Percentiles rank a stretch among this genome's conserved stretches.
phyloP scores from a whole-genome alignment of 1,140 invertebrate species.

The Asbolus verrucosus region DNA sequence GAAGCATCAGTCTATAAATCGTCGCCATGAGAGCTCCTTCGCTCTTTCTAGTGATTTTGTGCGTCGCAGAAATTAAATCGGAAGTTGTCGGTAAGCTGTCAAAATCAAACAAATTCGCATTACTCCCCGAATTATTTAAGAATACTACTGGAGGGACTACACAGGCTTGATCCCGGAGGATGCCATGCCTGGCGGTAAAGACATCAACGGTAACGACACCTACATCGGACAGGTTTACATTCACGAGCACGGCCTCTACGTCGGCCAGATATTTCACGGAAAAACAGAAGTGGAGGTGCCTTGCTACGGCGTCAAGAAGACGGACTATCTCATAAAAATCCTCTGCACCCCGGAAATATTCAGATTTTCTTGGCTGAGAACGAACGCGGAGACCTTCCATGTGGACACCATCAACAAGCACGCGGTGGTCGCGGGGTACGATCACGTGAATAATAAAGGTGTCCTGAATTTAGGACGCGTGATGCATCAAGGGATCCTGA shows the following conservation, averaged over 20 bases:
- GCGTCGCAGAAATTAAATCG: too few relatives aligned
- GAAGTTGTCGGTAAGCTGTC: too few relatives aligned
- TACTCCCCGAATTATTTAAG: too few relatives aligned
- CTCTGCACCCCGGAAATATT: neutral
- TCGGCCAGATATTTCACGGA: constrained; percentile 1
- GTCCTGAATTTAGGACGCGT: neutral
- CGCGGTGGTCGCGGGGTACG: neutral
- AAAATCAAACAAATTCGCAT: too few relatives aligned
- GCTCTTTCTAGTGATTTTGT: too few relatives aligned
- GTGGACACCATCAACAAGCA: neutral
- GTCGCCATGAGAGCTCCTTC: too few relatives aligned
- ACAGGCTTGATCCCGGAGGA: too few relatives aligned
- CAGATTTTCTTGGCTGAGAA: neutral
- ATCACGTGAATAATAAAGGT: neutral
- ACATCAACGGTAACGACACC: too few relatives aligned
- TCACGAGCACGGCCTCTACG: neutral
- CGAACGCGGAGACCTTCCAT: neutral
- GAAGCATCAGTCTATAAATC: too few relatives aligned
- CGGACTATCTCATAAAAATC: neutral
- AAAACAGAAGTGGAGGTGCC: neutral
- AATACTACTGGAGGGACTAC: too few relatives aligned
- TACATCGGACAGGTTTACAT: too few relatives aligned
- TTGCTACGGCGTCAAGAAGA: neutral
- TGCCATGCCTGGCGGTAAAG: too few relatives aligned
- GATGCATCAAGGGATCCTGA: neutral